These are phyloP conservation scores for Pygocentrus nattereri DNA, from an alignment of 2,797 vertebrate genomes.

Conservation along the genomic window DNA sequence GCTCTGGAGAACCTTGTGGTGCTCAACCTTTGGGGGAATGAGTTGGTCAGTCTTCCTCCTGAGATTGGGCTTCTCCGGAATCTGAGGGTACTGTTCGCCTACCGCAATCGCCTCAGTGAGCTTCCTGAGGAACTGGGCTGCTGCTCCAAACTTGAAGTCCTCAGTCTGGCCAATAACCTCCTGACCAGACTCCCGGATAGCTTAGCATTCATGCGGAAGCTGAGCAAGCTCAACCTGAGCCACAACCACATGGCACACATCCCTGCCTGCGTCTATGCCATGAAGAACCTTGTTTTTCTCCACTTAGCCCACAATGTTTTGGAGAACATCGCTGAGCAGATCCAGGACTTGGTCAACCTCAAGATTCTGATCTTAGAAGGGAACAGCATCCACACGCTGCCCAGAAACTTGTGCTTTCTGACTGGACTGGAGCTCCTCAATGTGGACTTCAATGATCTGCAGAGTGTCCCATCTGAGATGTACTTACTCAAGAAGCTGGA, in stretches of 20 bases:
- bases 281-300: slow-evolving; percentile 89
- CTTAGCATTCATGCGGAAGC: slow-evolving; percentile 78
- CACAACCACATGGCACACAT: slow-evolving; percentile 89
- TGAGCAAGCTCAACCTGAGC: slow-evolving; percentile 93
- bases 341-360: slow-evolving; percentile 87
- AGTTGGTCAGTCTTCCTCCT: slow-evolving; percentile 85
- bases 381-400: slow-evolving; percentile 87
- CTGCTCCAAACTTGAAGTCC: slow-evolving; percentile 87
- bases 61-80: slow-evolving; percentile 89
- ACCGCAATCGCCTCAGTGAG: slow-evolving; percentile 88
- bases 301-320: slow-evolving; percentile 90
- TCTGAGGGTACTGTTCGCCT: slow-evolving; percentile 88
- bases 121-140: slow-evolving; percentile 88
- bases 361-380: slow-evolving; percentile 91
- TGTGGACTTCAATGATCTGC: slow-evolving; percentile 89
- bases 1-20: slow-evolving; percentile 87
- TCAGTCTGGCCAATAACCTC: slow-evolving; percentile 92
- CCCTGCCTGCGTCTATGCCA: slow-evolving; percentile 87
- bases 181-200: slow-evolving; percentile 84
- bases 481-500: slow-evolving; percentile 83
- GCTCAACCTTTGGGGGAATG: slow-evolving; percentile 89
- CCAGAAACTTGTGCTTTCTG: slow-evolving; percentile 86
- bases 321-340: slow-evolving; percentile 90
- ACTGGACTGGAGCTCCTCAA: slow-evolving; percentile 88
- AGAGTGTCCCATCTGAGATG: slow-evolving; percentile 88